These are phyloP conservation scores for Chroicocephalus ridibundus DNA, from an alignment of 2,113 vertebrate genomes.

Conservation along the genomic window DNA sequence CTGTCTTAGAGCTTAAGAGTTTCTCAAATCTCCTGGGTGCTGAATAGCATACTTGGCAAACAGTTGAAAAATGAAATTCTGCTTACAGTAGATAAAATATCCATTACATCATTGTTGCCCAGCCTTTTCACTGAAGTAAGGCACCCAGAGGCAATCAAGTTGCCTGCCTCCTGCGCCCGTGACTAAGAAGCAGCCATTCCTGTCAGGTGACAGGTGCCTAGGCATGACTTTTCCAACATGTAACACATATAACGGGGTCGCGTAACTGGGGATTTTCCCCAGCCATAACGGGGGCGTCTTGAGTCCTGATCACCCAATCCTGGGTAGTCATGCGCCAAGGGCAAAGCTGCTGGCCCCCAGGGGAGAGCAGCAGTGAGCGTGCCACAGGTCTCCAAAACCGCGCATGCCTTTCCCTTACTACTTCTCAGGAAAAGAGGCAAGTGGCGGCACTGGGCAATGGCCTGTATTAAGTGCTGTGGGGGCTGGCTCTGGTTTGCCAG, in stretches of 20 bases:
- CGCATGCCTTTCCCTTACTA: background rate
- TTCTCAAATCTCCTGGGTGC: slow-evolving; percentile 8
- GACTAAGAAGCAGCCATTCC: background rate
- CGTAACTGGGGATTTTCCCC: background rate
- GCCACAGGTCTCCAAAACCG: background rate
- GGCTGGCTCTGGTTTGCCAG: background rate
- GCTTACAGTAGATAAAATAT: slow-evolving; percentile 21
- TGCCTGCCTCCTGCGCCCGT: background rate
- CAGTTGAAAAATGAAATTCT: slow-evolving; percentile 15
- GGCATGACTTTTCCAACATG: background rate
- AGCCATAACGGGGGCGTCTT: background rate
- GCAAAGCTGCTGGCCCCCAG: background rate
- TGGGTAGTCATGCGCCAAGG: background rate
- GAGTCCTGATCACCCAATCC: background rate
- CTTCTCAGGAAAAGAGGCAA: background rate
- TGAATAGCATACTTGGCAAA: slow-evolving; percentile 7
- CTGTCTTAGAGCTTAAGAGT: slow-evolving; percentile 19
- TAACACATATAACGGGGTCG: background rate
- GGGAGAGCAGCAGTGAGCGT: background rate
- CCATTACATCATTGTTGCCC: slow-evolving; percentile 19
- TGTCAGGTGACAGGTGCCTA: background rate
- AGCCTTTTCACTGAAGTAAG: background rate
- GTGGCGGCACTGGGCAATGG: background rate
- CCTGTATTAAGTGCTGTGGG: background rate
- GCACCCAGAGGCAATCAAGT: background rate